phyloP scores from a whole-genome alignment of 2,888 invertebrate genomes.

The Cremastinae sp. region DNA sequence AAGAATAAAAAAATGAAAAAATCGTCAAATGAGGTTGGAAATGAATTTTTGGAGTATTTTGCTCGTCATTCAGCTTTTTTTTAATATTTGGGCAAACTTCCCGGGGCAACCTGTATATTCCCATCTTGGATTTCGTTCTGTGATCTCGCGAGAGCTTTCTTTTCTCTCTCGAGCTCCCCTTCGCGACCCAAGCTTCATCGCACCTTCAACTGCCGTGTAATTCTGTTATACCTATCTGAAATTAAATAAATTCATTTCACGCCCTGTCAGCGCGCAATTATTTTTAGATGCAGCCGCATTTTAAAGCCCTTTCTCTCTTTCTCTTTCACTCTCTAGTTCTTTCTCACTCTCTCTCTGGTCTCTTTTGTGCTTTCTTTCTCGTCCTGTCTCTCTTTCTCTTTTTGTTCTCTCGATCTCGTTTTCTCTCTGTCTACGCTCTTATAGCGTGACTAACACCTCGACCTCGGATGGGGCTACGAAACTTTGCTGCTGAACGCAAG shows the following conservation, averaged over 20 bases:
- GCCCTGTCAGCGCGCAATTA: slow-evolving; percentile 80
- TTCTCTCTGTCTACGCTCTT: slow-evolving; percentile 24
- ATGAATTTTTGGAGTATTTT: too few species aligned
- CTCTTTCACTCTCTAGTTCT: slow-evolving; percentile 53
- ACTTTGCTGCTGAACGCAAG: slow-evolving; percentile 23
- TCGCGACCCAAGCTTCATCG: slow-evolving; percentile 75
- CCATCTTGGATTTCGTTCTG: slow-evolving; percentile 42
- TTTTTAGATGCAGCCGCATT: slow-evolving; percentile 77
- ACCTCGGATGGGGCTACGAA: slow-evolving; percentile 64
- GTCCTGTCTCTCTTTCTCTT: slow-evolving; percentile 33
- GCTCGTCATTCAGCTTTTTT: too few species aligned
- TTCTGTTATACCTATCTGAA: slow-evolving; percentile 79
- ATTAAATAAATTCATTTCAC: slow-evolving; percentile 81
- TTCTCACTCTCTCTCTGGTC: slow-evolving; percentile 42
- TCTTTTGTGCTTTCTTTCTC: slow-evolving; percentile 38
- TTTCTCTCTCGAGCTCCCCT: slow-evolving; percentile 46
- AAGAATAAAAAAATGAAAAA: too few species aligned
- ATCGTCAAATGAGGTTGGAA: too few species aligned
- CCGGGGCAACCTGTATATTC: slow-evolving; percentile 26
- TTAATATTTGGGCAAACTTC: too few species aligned
- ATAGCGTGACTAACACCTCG: slow-evolving; percentile 74
- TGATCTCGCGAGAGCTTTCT: slow-evolving; percentile 24
- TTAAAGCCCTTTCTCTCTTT: slow-evolving; percentile 67
- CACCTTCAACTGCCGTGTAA: slow-evolving; percentile 79
- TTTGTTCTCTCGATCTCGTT: slow-evolving; percentile 46